phyloP scores from a whole-genome alignment of 2,888 invertebrate species.

The Pandemis cinnamomeana region DNA sequence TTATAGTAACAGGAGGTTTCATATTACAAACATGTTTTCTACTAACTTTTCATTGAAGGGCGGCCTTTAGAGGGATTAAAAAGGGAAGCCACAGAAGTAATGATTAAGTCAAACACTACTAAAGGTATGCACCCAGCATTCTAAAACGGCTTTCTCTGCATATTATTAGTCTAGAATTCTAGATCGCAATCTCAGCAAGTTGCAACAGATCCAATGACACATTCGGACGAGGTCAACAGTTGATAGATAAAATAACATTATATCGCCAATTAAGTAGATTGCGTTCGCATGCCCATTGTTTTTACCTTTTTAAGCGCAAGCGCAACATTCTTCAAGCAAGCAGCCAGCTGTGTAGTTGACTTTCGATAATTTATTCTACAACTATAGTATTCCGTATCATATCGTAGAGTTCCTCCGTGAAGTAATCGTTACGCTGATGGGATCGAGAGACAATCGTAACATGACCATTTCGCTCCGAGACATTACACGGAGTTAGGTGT shows the following conservation, averaged over 20 bases:
- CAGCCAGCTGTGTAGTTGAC: too few species aligned
- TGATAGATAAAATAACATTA: slow-evolving; percentile 3
- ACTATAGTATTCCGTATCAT: too few species aligned
- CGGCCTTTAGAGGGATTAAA: neutral
- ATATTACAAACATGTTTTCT: neutral
- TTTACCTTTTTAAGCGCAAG: slow-evolving; percentile 18
- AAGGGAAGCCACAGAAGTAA: neutral
- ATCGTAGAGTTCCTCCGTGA: too few species aligned
- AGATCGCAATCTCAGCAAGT: slow-evolving; percentile 3
- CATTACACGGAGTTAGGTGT: too few species aligned
- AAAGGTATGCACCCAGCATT: neutral
- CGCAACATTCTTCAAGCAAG: neutral
- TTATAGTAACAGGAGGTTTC: neutral
- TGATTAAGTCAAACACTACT: neutral
- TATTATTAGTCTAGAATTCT: slow-evolving; percentile 17
- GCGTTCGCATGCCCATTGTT: slow-evolving; percentile 22
- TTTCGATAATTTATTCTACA: too few species aligned
- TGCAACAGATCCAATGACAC: slow-evolving; percentile 18
- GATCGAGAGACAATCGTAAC: too few species aligned
- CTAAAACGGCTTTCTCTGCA: slow-evolving; percentile 23
- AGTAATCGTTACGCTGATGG: too few species aligned
- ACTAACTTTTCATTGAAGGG: neutral
- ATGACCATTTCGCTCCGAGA: too few species aligned
- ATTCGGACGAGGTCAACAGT: slow-evolving; percentile 16
- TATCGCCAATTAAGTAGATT: slow-evolving; percentile 19